Base-by-base conservation (phyloP, 2,113 vertebrate genomes). In the Conger conger region DNA sequence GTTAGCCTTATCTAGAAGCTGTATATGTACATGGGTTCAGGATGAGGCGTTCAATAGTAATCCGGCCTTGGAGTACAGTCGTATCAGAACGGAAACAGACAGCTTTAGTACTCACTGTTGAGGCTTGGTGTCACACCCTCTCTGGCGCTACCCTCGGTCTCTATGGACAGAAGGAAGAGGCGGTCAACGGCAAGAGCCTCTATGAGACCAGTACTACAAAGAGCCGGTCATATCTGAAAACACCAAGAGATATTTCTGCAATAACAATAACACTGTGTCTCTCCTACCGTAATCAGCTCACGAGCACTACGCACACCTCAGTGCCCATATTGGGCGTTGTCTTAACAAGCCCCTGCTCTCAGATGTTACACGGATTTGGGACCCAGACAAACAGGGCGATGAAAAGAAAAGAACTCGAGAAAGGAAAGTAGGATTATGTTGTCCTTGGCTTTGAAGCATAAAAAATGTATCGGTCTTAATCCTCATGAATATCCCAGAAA, bases 21-120 rank as follows among this genome's bases (percentile, higher is more conserved):
- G 57, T 27, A 63, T 63, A 27, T 63, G 20, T 63, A 4, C 23
- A 63, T 50, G 9, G 45, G 57, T 7, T 23, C 57, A 63, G 57
- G 20, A 63, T 60, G 18, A 27, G 2, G 20, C 23, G 57, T 63
- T 27, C 23, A 63, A 63, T 63, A 23, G 57, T 63, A 63, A 63
- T 63, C 57, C 8, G 57, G 57, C 23, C 4, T 63, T 63, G 57
- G 18, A 63, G 20, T 20, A 63, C 18, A 63, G 57, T 27, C 57
- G 27, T 20, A 63, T 27, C 23, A 27, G 20, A 27, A 63, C 6
- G 57, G 20, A 63, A 27, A 63, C 57, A 63, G 20, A 3, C 3
- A 3, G 57, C 20, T 27, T 63, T 4, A 36, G 40, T 82, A 82
- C 80, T 82, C 53, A 82, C 80, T 82, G 53, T 30, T 60, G 50